Conservation (phyloP, 2,113 vertebrate species). For the Triplophysa tibetana region DNA sequence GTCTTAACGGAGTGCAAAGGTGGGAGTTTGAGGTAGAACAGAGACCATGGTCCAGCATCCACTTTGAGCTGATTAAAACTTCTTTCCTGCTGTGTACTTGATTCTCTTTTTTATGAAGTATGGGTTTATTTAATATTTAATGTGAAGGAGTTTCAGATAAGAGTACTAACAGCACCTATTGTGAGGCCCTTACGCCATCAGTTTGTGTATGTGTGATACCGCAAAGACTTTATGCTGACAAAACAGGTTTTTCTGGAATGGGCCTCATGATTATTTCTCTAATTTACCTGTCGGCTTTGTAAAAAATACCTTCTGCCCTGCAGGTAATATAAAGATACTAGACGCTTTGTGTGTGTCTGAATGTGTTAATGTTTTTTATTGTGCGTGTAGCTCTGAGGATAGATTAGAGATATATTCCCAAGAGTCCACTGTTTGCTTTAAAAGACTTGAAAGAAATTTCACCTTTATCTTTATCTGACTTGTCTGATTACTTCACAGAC, state of each 20-base stretch:
- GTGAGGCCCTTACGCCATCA: constrained; percentile 14
- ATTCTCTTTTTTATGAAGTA: not conserved
- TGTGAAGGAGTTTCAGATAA: not conserved
- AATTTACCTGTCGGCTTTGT: constrained; percentile 35
- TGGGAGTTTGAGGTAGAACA: not conserved
- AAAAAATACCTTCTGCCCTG: not conserved
- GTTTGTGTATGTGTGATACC: constrained; percentile 35
- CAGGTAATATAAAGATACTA: not conserved
- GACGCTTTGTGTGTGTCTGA: not conserved
- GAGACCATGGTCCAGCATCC: not conserved
- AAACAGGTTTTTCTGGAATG: constrained; percentile 39
- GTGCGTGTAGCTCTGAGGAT: not conserved
- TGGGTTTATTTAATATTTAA: constrained; percentile 20
- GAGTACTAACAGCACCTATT: constrained; percentile 19
- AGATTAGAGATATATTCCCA: not conserved
- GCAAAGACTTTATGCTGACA: constrained; percentile 37
- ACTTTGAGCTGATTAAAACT: not conserved
- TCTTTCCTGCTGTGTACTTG: not conserved
- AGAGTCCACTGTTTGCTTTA: not conserved
- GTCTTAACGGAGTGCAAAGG: not conserved
- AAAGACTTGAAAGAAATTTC: not conserved
- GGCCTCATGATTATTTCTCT: constrained; percentile 27
- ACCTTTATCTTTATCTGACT: not conserved
- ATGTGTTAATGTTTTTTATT: not conserved
- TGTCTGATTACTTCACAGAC: not conserved